These are phyloP conservation scores for Sorex araneus DNA, from an alignment of 2,113 vertebrate species.

Conservation along the genomic window DNA sequence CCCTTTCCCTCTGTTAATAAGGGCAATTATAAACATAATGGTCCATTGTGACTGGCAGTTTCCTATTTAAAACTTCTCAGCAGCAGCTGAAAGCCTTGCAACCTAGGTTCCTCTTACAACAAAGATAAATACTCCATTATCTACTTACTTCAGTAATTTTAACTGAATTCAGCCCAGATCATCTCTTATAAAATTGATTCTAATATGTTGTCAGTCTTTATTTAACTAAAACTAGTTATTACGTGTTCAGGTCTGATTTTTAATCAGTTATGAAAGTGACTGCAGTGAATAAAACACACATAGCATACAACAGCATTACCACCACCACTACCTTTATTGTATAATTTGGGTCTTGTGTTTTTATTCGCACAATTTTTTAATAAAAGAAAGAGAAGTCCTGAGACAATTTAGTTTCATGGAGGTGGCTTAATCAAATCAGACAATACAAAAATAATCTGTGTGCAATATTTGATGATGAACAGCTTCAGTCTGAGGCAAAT, in stretches of 20 bases:
- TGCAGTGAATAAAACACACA: neutral
- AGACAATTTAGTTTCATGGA: constrained; percentile 56
- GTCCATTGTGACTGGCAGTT: neutral
- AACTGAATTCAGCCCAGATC: constrained; percentile 58
- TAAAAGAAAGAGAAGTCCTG: constrained; percentile 52
- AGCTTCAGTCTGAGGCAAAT: constrained; percentile 38
- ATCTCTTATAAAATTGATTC: constrained; percentile 52
- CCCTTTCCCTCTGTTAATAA: constrained; percentile 76
- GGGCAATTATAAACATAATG: constrained; percentile 80
- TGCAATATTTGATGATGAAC: constrained; percentile 44
- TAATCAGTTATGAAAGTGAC: constrained; percentile 61
- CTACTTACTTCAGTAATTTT: constrained; percentile 59
- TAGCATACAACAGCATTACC: neutral
- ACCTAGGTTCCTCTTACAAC: constrained; percentile 38
- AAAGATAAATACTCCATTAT: constrained; percentile 58
- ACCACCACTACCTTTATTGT: neutral
- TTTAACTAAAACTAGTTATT: constrained; percentile 74
- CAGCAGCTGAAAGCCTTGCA: neutral
- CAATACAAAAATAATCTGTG: constrained; percentile 60
- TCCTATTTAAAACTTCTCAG: constrained; percentile 50
- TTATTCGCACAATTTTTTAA: constrained; percentile 59
- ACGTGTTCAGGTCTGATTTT: constrained; percentile 62
- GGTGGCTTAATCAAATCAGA: constrained; percentile 63
- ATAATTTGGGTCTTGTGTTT: constrained; percentile 59
- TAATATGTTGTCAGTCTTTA: constrained; percentile 58